phyloP scores from a whole-genome alignment of 2,113 vertebrate genomes.

The Rhipidura dahli region DNA sequence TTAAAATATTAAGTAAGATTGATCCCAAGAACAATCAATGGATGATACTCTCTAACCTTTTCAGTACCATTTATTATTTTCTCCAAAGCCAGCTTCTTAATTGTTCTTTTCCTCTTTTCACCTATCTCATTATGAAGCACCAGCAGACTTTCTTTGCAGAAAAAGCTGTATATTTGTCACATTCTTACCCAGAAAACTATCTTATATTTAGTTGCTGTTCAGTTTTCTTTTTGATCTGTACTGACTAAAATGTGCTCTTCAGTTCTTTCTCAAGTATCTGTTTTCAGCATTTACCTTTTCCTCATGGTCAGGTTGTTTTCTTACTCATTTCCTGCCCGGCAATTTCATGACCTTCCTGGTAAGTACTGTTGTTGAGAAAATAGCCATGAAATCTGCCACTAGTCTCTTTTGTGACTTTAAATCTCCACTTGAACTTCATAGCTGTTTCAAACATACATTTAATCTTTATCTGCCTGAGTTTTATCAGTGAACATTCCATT shows the following conservation, averaged over 20 bases:
- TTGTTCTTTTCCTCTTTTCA: not conserved
- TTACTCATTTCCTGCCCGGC: not conserved
- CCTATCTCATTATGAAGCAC: not conserved
- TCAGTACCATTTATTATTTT: not conserved
- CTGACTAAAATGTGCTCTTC: not conserved
- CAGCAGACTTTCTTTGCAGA: not conserved
- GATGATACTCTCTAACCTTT: not conserved
- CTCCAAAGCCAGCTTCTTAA: not conserved
- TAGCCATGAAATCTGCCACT: not conserved
- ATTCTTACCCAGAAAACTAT: not conserved
- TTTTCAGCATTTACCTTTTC: not conserved
- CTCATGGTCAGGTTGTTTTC: not conserved
- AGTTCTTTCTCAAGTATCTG: not conserved
- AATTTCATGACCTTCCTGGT: not conserved
- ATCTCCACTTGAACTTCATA: not conserved
- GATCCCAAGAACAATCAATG: not conserved
- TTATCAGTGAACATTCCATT: not conserved
- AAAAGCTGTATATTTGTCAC: not conserved
- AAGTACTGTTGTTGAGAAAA: not conserved
- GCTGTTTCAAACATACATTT: not conserved
- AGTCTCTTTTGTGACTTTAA: not conserved
- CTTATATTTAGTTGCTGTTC: not conserved
- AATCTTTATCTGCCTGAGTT: not conserved
- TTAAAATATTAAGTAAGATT: constrained; percentile 24
- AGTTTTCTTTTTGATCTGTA: not conserved